Percentiles rank a stretch among this genome's conserved stretches.
phyloP scores from a whole-genome alignment of 37 sponge, comb jelly and placozoan species.

The Mnemiopsis leidyi region DNA sequence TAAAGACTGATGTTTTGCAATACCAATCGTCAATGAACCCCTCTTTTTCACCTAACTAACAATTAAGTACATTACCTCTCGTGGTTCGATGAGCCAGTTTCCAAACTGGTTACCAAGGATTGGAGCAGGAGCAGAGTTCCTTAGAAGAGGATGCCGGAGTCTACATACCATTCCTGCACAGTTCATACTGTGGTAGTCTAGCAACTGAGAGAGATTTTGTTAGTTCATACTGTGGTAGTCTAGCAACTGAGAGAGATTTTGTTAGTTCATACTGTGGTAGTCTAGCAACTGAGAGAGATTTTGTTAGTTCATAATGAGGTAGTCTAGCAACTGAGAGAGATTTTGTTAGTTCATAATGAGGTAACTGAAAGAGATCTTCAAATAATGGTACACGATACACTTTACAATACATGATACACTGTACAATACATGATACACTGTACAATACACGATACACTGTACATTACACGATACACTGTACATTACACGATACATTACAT shows the following conservation, averaged over 20 bases:
- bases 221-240: too few species aligned
- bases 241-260: too few species aligned
- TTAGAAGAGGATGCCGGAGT: neutral
- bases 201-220: conserved; percentile 22
- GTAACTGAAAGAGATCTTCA: too few species aligned
- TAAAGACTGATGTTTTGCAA: too few species aligned
- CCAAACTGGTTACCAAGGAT: conserved; percentile 57
- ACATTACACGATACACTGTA: neutral
- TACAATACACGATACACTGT: neutral
- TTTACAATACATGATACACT: neutral
- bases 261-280: too few species aligned
- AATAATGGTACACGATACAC: too few species aligned
- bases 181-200: conserved; percentile 50
- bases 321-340: too few species aligned
- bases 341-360: too few species aligned
- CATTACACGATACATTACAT: neutral
- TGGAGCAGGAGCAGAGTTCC: neutral
- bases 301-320: too few species aligned
- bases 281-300: too few species aligned
- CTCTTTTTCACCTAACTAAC: too few species aligned
- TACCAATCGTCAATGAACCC: too few species aligned
- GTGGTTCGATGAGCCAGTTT: conserved; percentile 16
- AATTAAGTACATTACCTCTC: conserved; percentile 58
- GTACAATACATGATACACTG: neutral
- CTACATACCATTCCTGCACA: conserved; percentile 56